Conservation (phyloP, 2,888 invertebrate species). For the Polydrusus tereticollis region DNA sequence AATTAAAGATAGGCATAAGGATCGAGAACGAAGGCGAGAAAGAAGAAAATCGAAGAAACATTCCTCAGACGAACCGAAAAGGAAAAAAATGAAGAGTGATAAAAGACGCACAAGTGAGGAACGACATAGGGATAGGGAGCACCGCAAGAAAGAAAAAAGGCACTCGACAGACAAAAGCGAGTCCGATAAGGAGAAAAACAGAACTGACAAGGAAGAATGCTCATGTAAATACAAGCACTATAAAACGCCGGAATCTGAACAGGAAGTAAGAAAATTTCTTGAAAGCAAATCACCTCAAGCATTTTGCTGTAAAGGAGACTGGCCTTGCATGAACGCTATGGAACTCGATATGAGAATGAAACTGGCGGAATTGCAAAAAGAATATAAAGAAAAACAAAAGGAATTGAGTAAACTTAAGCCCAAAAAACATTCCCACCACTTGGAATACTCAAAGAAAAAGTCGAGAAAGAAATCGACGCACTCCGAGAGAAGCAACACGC, state of each 20-base stretch:
- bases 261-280: conserved; percentile 64
- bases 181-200: conserved; percentile 39
- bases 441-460: conserved; percentile 66
- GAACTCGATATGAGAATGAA: conserved; percentile 87
- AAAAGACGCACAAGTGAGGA: conserved; percentile 53
- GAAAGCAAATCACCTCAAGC: conserved; percentile 60
- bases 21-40: conserved; percentile 63
- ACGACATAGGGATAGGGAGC: conserved; percentile 56
- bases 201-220: conserved; percentile 53
- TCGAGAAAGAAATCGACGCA: conserved; percentile 67
- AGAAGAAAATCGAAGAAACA: conserved; percentile 67
- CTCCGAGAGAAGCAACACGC: conserved; percentile 60
- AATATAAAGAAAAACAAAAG: conserved; percentile 86
- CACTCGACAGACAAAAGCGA: conserved; percentile 43
- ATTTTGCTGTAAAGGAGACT: conserved; percentile 61
- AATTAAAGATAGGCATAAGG: conserved; percentile 47
- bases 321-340: conserved; percentile 76
- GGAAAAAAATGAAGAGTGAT: conserved; percentile 64
- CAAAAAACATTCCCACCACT: conserved; percentile 64
- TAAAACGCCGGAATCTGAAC: conserved; percentile 66
- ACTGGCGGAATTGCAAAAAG: conserved; percentile 83
- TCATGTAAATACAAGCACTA: conserved; percentile 60
- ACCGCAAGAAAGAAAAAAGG: conserved; percentile 54
- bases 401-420: conserved; percentile 82
- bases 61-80: conserved; percentile 62